Percentiles rank a stretch among this genome's conserved stretches.
Conservation (phyloP, 2,113 vertebrate species). For the Alces alces region DNA sequence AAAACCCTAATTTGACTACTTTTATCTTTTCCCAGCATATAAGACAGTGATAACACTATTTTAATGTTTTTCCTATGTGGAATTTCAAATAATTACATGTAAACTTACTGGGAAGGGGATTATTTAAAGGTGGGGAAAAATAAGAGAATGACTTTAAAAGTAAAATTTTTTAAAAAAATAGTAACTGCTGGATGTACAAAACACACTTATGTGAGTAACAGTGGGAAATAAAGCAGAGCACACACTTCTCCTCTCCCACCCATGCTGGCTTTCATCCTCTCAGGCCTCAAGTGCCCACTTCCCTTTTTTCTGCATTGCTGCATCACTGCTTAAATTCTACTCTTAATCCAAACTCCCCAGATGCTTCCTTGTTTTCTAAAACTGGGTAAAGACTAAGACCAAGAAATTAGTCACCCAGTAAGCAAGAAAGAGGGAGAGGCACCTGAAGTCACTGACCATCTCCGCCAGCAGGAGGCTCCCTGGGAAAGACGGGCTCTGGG, state of each 20-base stretch:
- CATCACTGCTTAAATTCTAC: not conserved
- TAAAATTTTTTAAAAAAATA: not conserved
- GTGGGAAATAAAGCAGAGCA: accelerated
- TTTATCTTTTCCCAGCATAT: slow-evolving; percentile 45
- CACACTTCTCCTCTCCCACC: no score
- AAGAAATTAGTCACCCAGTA: not conserved
- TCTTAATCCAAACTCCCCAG: not conserved
- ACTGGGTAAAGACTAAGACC: not conserved
- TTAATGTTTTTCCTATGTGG: not conserved
- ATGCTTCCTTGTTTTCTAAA: not conserved
- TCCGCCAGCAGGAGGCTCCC: not conserved
- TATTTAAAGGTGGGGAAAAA: not conserved
- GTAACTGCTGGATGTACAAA: not conserved
- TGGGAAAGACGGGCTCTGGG: not conserved
- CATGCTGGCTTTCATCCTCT: accelerated
- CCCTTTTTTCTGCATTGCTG: not conserved
- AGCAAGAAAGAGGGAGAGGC: not conserved
- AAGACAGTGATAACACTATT: not conserved
- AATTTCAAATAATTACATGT: not conserved
- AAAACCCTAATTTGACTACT: not conserved
- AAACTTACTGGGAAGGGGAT: not conserved
- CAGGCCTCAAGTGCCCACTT: not conserved
- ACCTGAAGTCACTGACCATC: not conserved
- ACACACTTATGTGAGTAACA: not conserved
- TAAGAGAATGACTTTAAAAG: not conserved